Base-by-base conservation (phyloP, 2,113 vertebrate genomes). In the Peucedramus taeniatus region DNA sequence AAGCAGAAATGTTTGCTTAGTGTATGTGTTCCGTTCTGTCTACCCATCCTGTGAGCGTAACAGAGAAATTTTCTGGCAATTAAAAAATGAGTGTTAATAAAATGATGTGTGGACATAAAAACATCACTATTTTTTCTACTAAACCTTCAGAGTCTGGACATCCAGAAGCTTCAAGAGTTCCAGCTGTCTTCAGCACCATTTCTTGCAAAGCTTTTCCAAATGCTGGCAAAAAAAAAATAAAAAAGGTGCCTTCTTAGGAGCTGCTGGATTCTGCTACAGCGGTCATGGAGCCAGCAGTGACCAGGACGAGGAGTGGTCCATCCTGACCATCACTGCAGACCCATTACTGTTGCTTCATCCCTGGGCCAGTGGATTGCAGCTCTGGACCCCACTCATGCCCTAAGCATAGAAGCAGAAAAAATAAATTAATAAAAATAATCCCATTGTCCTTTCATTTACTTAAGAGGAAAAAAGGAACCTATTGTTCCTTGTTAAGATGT, bases 271-370 rank as follows among this genome's bases (percentile, higher is more conserved):
- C 14, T 24, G 9, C 14, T 53, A 12, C 33, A 59, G 53, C 26
- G 56, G 18, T 14, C 11, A 65, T 22, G 13, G 17, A 60, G 22
- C 1, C 2, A 80, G 23, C 2, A 3, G 47, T 33, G 22, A 71
- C 16, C 4, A 63, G 57, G 15, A 71, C 1, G 5, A 68, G 70
- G 47, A 40, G n/a, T 1, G 0, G 6, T 59, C 28, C 16, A 8
- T 42, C 3, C 1, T 50, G 49, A 49, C 26, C 71, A 56, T 51
- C 33, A 17, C 13, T 56, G 21, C 40, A 69, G 19, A 87, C 39
- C 17, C 51, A 12, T 72, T 59, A 22, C n/a, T 56, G 10, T 57
- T 57, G 27, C 12, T 45, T 65, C 54, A 74, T 53, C 13, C 22
- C 9, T 1, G 4, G 68, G 23, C 20, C 35, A 27, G 9, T 40